Percentiles rank a stretch among this genome's conserved stretches.
These are phyloP conservation scores for Drosophila nr. perissopoda DNA, from an alignment of 2,888 invertebrate genomes.

Conservation along the genomic window DNA sequence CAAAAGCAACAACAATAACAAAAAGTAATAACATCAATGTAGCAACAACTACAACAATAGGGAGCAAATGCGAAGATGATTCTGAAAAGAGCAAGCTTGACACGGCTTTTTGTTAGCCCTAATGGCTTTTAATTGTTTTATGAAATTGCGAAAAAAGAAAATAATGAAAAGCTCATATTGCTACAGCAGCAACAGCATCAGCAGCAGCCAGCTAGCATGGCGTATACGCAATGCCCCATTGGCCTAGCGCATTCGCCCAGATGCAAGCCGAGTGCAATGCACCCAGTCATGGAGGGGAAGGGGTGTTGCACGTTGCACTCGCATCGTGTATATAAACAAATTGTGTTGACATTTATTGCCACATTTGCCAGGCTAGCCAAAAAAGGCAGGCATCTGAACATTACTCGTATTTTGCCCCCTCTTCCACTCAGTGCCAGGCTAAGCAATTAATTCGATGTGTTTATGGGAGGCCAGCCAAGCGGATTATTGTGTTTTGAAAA, in stretches of 20 bases:
- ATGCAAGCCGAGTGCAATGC: slow-evolving; percentile 47
- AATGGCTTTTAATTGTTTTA: slow-evolving; percentile 80
- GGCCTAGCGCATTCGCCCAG: slow-evolving; percentile 57
- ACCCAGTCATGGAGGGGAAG: neutral
- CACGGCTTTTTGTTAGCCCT: slow-evolving; percentile 68
- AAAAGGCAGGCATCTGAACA: slow-evolving; percentile 30
- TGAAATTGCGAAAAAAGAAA: slow-evolving; percentile 66
- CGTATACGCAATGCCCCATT: slow-evolving; percentile 33
- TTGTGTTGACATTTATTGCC: slow-evolving; percentile 55
- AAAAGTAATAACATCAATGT: slow-evolving; percentile 9
- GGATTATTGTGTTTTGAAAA: slow-evolving; percentile 53
- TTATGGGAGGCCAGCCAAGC: slow-evolving; percentile 49
- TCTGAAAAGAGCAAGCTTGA: slow-evolving; percentile 36
- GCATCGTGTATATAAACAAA: slow-evolving; percentile 35
- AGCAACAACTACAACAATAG: slow-evolving; percentile 21
- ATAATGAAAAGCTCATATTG: slow-evolving; percentile 30
- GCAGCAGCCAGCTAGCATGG: neutral
- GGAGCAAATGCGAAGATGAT: slow-evolving; percentile 46
- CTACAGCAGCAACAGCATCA: slow-evolving; percentile 7
- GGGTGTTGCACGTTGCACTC: neutral
- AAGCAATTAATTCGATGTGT: slow-evolving; percentile 58
- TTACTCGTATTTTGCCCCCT: slow-evolving; percentile 13
- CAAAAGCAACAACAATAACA: slow-evolving; percentile 14
- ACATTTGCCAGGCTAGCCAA: slow-evolving; percentile 36
- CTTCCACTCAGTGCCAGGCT: neutral